Percentiles rank a stretch among this genome's conserved stretches.
Conservation (phyloP, 2,888 invertebrate genomes). For the Homarus gammarus region DNA sequence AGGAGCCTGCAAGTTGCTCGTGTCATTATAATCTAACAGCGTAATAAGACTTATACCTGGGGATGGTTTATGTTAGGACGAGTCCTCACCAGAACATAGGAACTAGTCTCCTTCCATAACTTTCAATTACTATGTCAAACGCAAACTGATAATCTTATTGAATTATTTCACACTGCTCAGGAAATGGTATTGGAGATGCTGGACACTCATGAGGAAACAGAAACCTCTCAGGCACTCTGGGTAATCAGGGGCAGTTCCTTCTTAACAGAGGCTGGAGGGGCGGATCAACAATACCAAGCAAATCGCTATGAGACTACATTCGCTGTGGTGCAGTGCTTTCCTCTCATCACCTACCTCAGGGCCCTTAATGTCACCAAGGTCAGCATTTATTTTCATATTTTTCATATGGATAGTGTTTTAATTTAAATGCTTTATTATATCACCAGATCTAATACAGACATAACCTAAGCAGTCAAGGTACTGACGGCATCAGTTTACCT, state of each 20-base stretch:
- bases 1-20: too few relatives aligned
- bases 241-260: slow-evolving; percentile 61
- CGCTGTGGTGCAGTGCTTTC: slow-evolving; percentile 59
- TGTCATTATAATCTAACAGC: too few relatives aligned
- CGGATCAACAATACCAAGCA: slow-evolving; percentile 46
- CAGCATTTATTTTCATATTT: background rate
- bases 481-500: background rate
- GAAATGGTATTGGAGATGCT: slow-evolving; percentile 62
- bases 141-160: too few relatives aligned
- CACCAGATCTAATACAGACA: background rate
- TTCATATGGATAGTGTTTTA: background rate
- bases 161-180: slow-evolving; percentile 2
- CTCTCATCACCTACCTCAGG: slow-evolving; percentile 43
- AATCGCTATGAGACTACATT: slow-evolving; percentile 37
- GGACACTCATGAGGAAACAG: slow-evolving; percentile 46
- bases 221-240: slow-evolving; percentile 53
- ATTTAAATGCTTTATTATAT: background rate
- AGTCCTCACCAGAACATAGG: too few relatives aligned
- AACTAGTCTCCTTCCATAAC: too few relatives aligned
- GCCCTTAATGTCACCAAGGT: slow-evolving; percentile 62
- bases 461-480: background rate
- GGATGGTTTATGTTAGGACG: too few relatives aligned
- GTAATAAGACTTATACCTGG: too few relatives aligned
- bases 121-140: too few relatives aligned
- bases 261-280: slow-evolving; percentile 48